These are phyloP conservation scores for Brachypalpus laphriformis DNA, from an alignment of 2,888 invertebrate species.

Conservation along the genomic window DNA sequence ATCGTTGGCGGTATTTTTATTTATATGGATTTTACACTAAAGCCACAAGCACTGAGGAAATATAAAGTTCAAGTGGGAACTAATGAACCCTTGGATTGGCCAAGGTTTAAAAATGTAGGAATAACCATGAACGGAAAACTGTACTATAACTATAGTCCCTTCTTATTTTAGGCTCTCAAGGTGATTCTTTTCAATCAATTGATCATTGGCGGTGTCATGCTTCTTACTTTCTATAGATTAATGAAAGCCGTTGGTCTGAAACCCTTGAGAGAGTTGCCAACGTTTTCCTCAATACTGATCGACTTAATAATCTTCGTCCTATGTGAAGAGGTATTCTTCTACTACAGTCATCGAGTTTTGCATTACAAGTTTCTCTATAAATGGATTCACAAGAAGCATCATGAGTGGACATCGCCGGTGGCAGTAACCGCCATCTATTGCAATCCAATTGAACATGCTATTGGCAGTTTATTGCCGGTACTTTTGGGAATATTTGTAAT, in stretches of 20 bases:
- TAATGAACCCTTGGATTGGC: slow-evolving; percentile 88
- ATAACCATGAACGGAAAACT: too few relatives aligned
- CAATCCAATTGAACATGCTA: slow-evolving; percentile 89
- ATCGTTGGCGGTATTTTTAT: slow-evolving; percentile 88
- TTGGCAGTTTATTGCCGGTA: slow-evolving; percentile 90
- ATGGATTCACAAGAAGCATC: slow-evolving; percentile 92
- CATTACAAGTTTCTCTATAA: slow-evolving; percentile 90
- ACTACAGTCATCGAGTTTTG: slow-evolving; percentile 91
- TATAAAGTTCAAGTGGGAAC: slow-evolving; percentile 92
- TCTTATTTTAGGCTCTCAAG: slow-evolving; percentile 84
- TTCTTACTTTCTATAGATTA: slow-evolving; percentile 85
- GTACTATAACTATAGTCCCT: too few relatives aligned
- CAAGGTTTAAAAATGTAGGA: slow-evolving; percentile 84
- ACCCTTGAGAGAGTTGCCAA: slow-evolving; percentile 87
- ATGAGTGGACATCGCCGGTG: slow-evolving; percentile 93
- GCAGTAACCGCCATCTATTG: slow-evolving; percentile 91
- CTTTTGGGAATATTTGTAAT: slow-evolving; percentile 87
- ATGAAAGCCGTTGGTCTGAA: slow-evolving; percentile 85
- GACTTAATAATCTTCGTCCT: slow-evolving; percentile 88
- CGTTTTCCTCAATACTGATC: slow-evolving; percentile 87
- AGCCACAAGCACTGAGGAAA: slow-evolving; percentile 86
- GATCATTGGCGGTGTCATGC: slow-evolving; percentile 86
- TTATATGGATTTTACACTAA: slow-evolving; percentile 88
- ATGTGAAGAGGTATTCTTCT: slow-evolving; percentile 91
- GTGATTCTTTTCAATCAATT: slow-evolving; percentile 89